Base-by-base conservation (phyloP, 2,113 vertebrate genomes). In the Cyanoramphus novaezelandiae region DNA sequence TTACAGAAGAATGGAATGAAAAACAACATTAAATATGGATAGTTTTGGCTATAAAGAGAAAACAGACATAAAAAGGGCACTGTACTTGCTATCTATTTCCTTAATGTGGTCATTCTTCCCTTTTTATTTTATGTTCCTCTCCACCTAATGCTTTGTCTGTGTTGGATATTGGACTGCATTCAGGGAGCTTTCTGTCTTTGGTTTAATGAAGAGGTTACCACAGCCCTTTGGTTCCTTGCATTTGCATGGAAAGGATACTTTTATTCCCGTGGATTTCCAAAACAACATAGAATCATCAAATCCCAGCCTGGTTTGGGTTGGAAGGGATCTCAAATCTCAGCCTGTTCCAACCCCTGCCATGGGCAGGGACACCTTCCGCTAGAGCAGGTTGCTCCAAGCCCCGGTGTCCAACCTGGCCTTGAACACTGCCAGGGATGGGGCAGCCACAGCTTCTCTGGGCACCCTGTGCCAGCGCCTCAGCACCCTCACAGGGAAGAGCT, bases 71-170 rank as follows among this genome's bases (percentile, higher is more conserved):
- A 25, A 11, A 88, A 64, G 21, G 25, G 35, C 41, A 6, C 29
- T 12, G 0, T 24, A 3, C 0, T 0, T 87, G 43, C 18, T 70
- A 1, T 49, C 18, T 70, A 1, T 49, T 83, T 46, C 35, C 82
- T 65, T 59, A 17, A 31, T 4, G 14, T 37, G 41, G 17, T 37
- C 25, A 21, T 70, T 65, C n/a, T 79, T 79, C 21, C 29, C 28
- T 39, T 49, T 24, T 3, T 31, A 21, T 64, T 52, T 87, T 23
- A 4, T 29, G 33, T 77, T 72, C 72, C 33, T 18, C 6, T 60
- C 49, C 6, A 15, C 25, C 23, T 49, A 11, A 10, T 59, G 19
- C 41, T 41, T 11, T 44, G 20, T 8, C 46, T 67, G 7, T n/a
- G n/a, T 7, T 3, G 7, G 23, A 15, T 28, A 3, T 23, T 43